Evolutionary conservation across 2,113 vertebrate genomes (phyloP), one percentile per base, ranked within the genome.

Genomic region (Monopterus albus): DNA sequence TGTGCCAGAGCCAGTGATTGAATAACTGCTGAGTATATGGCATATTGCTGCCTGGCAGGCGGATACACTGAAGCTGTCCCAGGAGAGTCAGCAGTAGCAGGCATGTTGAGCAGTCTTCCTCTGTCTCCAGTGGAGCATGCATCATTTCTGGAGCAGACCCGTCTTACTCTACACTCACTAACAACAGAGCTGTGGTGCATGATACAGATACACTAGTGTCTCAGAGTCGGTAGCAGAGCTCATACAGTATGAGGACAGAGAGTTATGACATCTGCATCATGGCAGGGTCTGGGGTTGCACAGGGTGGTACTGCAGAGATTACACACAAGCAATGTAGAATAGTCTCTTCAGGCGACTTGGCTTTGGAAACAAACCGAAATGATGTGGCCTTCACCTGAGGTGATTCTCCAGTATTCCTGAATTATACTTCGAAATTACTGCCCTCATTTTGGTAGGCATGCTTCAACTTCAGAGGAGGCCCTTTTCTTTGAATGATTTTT

Each of bases 41-140:
- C 81, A 72, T 81, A 80, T 82, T 76, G 81, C 77, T 14, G 57
- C 59, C 49, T 79, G 82, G 73, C 86, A 85, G 87, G 71, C 78
- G 70, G 77, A 84, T 72, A 35, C 72, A 74, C 87, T 80, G 81
- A 85, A 66, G 62, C 64, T 8, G 63, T 84, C 82, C 76, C 60
- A 1, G 25, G 78, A 79, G 84, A 81, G 75, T 64, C 75, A 3
- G 57, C 61, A 26, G 40, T 35, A 11, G 50, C 68, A 49, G 58
- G 53, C 60, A 18, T 9, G 63, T 59, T 20, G 63, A 64, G 63
- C 70, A 23, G 55, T 53, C 78, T 40, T 31, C 45, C 52, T n/a
- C 58, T 11, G 35, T 56, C 29, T 58, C 21, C 61, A 42, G 53
- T 68, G 8, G 17, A 56, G 59, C 76, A 29, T 62, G 75, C 67